phyloP scores from a whole-genome alignment of 2,888 invertebrate genomes.

The Kryphioiulus occultus region DNA sequence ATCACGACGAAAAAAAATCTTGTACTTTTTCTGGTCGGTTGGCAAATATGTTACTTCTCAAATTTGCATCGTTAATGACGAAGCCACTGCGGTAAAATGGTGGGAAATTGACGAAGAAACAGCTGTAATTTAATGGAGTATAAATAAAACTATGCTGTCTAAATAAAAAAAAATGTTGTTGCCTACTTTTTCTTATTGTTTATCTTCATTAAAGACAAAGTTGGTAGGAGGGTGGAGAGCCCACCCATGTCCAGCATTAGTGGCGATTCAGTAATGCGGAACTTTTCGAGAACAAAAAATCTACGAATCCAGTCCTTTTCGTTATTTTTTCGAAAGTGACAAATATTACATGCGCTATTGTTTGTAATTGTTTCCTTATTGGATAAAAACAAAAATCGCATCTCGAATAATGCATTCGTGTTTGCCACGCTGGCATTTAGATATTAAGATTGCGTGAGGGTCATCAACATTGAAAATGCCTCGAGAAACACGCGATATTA shows the following conservation, averaged over 20 bases:
- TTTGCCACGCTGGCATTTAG: neutral
- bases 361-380: neutral
- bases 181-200: neutral
- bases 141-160: conserved; percentile 37
- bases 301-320: neutral
- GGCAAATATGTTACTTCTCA: conserved; percentile 36
- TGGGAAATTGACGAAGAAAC: conserved; percentile 33
- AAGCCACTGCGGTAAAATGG: conserved; percentile 13
- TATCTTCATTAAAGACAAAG: conserved; percentile 21
- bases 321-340: neutral
- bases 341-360: neutral
- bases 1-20: neutral
- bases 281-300: neutral
- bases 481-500: too few relatives aligned
- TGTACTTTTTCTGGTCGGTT: conserved; percentile 27
- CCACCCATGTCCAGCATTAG: conserved; percentile 11
- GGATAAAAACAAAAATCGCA: neutral
- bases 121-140: conserved; percentile 39
- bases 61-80: conserved; percentile 37
- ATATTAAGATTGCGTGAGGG: neutral
- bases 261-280: neutral
- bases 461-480: neutral
- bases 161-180: neutral
- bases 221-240: conserved; percentile 1
- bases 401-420: neutral